Conservation (phyloP, 2,113 vertebrate genomes). For the Xenotilapia flavipinnis region DNA sequence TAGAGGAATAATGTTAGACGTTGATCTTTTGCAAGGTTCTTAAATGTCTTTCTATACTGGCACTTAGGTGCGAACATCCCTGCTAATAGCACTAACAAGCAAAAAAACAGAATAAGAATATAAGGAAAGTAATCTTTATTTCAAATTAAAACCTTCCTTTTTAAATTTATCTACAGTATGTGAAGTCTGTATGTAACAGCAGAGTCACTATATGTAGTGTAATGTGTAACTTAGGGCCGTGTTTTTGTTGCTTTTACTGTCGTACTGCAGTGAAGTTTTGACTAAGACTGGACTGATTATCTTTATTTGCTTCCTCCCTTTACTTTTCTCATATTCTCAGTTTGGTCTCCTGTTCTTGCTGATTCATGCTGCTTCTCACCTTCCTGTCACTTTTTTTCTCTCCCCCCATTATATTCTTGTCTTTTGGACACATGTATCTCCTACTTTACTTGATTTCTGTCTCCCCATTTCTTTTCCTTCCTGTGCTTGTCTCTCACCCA, state of each 20-base stretch:
- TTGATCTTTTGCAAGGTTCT: background rate
- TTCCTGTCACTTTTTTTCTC: background rate
- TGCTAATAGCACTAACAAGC: background rate
- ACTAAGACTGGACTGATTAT: background rate
- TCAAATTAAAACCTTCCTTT: background rate
- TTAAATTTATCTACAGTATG: background rate
- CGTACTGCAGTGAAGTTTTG: background rate
- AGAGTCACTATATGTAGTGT: background rate
- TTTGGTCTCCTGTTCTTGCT: slow-evolving; percentile 17
- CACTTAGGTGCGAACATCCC: background rate
- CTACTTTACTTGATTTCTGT: background rate
- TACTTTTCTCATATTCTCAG: background rate
- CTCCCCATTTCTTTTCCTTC: background rate
- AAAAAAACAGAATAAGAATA: background rate
- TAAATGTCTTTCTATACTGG: background rate
- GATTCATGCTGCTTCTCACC: slow-evolving; percentile 29
- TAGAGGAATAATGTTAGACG: background rate
- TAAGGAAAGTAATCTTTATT: background rate
- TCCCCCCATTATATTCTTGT: background rate
- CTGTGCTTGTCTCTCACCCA: background rate
- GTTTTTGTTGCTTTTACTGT: background rate
- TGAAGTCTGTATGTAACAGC: background rate
- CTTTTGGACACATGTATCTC: background rate
- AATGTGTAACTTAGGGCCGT: background rate
- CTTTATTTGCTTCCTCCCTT: slow-evolving; percentile 8